Evolutionary conservation across 2,888 invertebrate species (phyloP).

Genomic region (Diploptera punctata): DNA sequence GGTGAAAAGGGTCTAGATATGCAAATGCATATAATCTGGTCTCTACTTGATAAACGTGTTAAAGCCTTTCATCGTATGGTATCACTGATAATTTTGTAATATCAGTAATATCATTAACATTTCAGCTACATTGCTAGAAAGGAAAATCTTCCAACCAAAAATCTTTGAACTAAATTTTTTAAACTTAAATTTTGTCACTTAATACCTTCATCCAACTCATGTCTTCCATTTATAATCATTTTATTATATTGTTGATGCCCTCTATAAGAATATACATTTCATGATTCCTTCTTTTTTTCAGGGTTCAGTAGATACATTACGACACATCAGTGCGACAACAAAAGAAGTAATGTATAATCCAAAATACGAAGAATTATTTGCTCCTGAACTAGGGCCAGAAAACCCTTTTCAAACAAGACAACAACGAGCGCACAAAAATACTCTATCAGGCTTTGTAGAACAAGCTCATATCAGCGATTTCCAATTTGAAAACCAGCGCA

Average conservation of each 20-base stretch:
- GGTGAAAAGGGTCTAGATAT: too few species aligned
- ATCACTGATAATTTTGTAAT: too few species aligned
- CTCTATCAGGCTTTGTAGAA: conserved; percentile 93
- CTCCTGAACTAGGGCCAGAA: conserved; percentile 88
- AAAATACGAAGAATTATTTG: conserved; percentile 92
- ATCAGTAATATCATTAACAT: too few species aligned
- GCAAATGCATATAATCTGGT: too few species aligned
- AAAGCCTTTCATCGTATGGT: too few species aligned
- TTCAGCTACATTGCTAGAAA: too few species aligned
- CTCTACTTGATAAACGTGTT: too few species aligned
- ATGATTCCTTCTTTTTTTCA: conserved; percentile 50
- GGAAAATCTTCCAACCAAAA: too few species aligned
- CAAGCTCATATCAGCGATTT: conserved; percentile 95
- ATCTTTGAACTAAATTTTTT: too few species aligned
- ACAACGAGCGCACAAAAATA: conserved; percentile 87
- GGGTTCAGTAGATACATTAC: conserved; percentile 74
- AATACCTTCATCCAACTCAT: not conserved
- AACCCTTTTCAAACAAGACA: conserved; percentile 94
- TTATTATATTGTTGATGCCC: not conserved
- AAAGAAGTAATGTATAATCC: conserved; percentile 92
- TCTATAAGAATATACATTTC: not conserved
- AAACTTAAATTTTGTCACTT: too few species aligned
- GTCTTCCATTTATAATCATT: not conserved
- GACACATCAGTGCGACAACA: conserved; percentile 77
- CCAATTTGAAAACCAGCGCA: conserved; percentile 95